A percentile compares a stretch with the other conserved stretches of the same genome.
phyloP scores from a whole-genome alignment of 2,888 invertebrate genomes.

The Athrips mouffetella region DNA sequence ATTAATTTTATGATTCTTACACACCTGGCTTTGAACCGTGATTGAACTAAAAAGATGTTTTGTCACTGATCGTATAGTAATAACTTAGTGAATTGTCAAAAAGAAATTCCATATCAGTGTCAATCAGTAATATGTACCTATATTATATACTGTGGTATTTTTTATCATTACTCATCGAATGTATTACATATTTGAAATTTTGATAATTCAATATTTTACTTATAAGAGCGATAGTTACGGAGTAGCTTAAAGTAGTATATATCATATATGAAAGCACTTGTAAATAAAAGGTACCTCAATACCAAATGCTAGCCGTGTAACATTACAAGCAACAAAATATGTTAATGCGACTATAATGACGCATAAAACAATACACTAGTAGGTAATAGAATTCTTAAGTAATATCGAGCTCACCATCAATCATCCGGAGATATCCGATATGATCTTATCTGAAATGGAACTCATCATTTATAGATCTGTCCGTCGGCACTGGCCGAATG shows the following conservation, averaged over 20 bases:
- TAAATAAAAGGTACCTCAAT: neutral
- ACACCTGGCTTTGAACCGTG: slow-evolving; percentile 19
- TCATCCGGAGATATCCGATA: slow-evolving; percentile 65
- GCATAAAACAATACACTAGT: slow-evolving; percentile 63
- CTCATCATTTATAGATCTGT: slow-evolving; percentile 77
- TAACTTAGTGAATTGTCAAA: too few species aligned
- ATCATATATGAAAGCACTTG: neutral
- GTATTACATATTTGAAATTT: too few species aligned
- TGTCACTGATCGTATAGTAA: neutral
- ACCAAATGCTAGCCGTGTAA: neutral
- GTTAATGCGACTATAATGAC: slow-evolving; percentile 68
- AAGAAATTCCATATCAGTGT: too few species aligned
- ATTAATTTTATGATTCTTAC: slow-evolving; percentile 37
- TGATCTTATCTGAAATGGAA: slow-evolving; percentile 76
- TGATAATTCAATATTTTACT: too few species aligned
- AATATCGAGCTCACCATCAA: slow-evolving; percentile 66
- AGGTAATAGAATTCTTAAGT: slow-evolving; percentile 72
- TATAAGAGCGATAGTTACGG: too few species aligned
- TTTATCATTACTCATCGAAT: too few species aligned
- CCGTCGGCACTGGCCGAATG: slow-evolving; percentile 69
- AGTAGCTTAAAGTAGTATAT: too few species aligned
- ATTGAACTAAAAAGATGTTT: neutral
- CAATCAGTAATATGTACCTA: too few species aligned
- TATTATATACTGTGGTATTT: too few species aligned
- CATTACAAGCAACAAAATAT: slow-evolving; percentile 34